Base-by-base conservation (phyloP, 2,113 vertebrate species). In the Cichladusa arquata region DNA sequence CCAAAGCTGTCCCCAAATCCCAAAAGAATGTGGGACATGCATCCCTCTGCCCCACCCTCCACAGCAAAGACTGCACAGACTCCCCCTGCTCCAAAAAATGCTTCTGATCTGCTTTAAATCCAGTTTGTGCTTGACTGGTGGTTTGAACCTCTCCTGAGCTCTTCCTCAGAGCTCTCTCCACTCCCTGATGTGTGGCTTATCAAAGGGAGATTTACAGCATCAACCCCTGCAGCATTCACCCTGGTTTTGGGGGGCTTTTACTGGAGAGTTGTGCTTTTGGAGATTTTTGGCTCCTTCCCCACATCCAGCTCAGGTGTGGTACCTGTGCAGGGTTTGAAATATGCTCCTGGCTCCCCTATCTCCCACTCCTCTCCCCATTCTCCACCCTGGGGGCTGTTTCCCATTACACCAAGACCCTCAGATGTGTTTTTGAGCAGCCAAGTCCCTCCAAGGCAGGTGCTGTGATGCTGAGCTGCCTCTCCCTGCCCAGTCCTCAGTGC, bases 231-330 rank as follows among this genome's bases (percentile, higher is more conserved):
- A 69, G 24, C 31, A 14, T 4, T 9, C 1, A 1, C 22, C 8
- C 9, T 61, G 50, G 0, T 0, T 22, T 78, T 22, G 0, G 8
- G 10, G 23, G 7, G 5, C 1, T 25, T 57, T 78, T 18, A 29
- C 16, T 13, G 48, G 16, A 25, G 5, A 19, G 24, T 17, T 71
- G 8, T 66, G 38, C 19, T 5, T 88, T 85, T 70, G 61, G 45
- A 71, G 56, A 11, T 28, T 28, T 6, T n/a, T 44, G 51, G 8
- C 28, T 40, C 28, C 11, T 69, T 47, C 40, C 33, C 24, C 44
- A 23, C 19, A 23, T 28, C 36, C 50, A 81, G 31, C n/a, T 87
- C 45, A 16, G 40, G 19, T 31, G 26, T 51, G 36, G 4, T 14
- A 56, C 25, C 22, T 0, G 0, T n/a, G 38, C 47, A 66, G 18